These are phyloP conservation scores for Tetranychus piercei DNA, from an alignment of 2,888 invertebrate species.

Conservation along the genomic window DNA sequence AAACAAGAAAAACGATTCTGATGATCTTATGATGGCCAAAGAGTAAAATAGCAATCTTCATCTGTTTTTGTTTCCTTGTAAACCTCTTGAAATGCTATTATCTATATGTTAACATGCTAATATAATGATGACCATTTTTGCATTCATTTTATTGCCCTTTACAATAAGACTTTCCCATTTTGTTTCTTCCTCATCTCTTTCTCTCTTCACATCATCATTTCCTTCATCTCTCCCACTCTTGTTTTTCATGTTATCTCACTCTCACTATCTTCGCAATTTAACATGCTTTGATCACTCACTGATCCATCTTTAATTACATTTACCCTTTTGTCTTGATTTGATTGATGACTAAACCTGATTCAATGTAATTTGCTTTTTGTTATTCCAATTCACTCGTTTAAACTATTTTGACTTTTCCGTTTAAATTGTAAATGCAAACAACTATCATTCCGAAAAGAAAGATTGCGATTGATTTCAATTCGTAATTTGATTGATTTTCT, in stretches of 20 bases:
- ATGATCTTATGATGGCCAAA: background rate
- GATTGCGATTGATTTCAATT: too few species aligned
- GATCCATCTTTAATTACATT: background rate
- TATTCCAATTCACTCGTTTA: background rate
- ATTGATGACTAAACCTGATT: background rate
- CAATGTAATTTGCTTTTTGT: too few species aligned
- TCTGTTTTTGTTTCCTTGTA: background rate
- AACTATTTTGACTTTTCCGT: too few species aligned
- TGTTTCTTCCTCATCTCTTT: background rate
- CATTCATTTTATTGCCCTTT: background rate
- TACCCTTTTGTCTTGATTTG: slow-evolving; percentile 1
- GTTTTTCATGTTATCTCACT: background rate
- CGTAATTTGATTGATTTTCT: too few species aligned
- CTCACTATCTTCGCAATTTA: background rate
- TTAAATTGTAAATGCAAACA: too few species aligned
- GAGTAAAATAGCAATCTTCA: background rate
- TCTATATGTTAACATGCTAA: background rate
- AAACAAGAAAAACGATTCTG: background rate
- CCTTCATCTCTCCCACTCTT: background rate
- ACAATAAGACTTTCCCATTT: background rate
- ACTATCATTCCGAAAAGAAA: too few species aligned
- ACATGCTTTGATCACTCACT: background rate
- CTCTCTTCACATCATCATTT: background rate
- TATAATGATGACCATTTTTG: background rate
- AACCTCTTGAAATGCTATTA: background rate